These are phyloP conservation scores for Muscidifurax raptorellus DNA, from an alignment of 1,140 invertebrate species.

Conservation along the genomic window DNA sequence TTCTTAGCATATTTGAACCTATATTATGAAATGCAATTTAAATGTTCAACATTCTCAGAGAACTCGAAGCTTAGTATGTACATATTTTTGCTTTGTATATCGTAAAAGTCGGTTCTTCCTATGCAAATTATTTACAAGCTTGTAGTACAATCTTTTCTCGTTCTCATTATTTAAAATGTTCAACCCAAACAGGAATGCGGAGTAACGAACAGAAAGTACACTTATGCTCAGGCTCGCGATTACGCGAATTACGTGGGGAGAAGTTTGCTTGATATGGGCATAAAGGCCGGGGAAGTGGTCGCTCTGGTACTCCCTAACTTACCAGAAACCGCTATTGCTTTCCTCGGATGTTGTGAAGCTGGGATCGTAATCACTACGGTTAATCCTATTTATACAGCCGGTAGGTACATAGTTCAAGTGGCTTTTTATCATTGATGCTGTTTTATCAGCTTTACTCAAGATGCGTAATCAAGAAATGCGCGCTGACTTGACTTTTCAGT, in stretches of 20 bases:
- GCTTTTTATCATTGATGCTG: background rate
- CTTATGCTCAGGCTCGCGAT: constrained; percentile 80
- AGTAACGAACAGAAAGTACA: constrained; percentile 82
- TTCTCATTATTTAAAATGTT: too few species aligned
- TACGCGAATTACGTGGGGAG: constrained; percentile 81
- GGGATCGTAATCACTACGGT: constrained; percentile 85
- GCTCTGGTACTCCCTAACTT: constrained; percentile 85
- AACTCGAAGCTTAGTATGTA: too few species aligned
- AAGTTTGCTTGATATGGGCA: constrained; percentile 80
- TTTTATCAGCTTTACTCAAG: background rate
- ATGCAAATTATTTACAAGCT: too few species aligned
- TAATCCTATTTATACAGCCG: constrained; percentile 87
- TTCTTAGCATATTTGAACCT: too few species aligned
- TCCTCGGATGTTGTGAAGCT: constrained; percentile 81
- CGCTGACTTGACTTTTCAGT: background rate
- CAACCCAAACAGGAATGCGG: constrained; percentile 79
- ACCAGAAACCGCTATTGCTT: constrained; percentile 84
- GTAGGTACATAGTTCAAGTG: constrained; percentile 73
- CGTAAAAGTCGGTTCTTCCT: too few species aligned
- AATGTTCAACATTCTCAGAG: too few species aligned
- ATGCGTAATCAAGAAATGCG: background rate
- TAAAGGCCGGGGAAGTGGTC: constrained; percentile 83
- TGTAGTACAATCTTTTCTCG: too few species aligned
- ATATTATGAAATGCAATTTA: too few species aligned
- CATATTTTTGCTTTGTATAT: too few species aligned